A percentile compares a stretch with the other conserved stretches of the same genome.
Conservation (phyloP, 2,888 invertebrate genomes). For the Argyresthia goedartella region DNA sequence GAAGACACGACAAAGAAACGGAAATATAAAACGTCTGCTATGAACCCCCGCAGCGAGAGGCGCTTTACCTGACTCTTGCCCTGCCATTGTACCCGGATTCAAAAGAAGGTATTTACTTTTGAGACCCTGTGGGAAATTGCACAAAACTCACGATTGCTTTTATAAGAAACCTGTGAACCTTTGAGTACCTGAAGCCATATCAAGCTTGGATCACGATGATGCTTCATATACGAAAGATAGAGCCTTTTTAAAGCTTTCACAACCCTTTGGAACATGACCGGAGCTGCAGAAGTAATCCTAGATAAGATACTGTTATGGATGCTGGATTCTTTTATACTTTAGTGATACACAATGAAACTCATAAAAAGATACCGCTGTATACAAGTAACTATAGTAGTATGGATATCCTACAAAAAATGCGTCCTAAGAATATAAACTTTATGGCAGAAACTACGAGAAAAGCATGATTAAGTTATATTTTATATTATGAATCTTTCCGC, state of each 20-base stretch:
- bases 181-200: conserved; percentile 34
- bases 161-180: conserved; percentile 38
- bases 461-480: too few species aligned
- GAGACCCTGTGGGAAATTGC: conserved; percentile 65
- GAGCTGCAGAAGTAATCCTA: conserved; percentile 30
- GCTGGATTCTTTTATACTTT: conserved; percentile 20
- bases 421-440: too few species aligned
- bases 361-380: conserved; percentile 10
- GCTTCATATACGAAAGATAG: conserved; percentile 30
- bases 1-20: conserved; percentile 62
- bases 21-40: conserved; percentile 67
- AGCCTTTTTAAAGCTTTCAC: conserved; percentile 20
- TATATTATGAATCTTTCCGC: too few species aligned
- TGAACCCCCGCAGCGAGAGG: conserved; percentile 56
- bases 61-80: conserved; percentile 70
- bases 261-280: conserved; percentile 38
- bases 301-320: conserved; percentile 29
- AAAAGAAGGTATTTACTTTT: conserved; percentile 61
- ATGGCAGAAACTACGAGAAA: too few species aligned
- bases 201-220: conserved; percentile 25
- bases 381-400: neutral
- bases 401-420: neutral
- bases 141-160: conserved; percentile 43
- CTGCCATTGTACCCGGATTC: conserved; percentile 55
- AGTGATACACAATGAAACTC: conserved; percentile 17